Evolutionary conservation across 2,797 vertebrate genomes (phyloP).

Genomic region (Clarias pachynema): DNA sequence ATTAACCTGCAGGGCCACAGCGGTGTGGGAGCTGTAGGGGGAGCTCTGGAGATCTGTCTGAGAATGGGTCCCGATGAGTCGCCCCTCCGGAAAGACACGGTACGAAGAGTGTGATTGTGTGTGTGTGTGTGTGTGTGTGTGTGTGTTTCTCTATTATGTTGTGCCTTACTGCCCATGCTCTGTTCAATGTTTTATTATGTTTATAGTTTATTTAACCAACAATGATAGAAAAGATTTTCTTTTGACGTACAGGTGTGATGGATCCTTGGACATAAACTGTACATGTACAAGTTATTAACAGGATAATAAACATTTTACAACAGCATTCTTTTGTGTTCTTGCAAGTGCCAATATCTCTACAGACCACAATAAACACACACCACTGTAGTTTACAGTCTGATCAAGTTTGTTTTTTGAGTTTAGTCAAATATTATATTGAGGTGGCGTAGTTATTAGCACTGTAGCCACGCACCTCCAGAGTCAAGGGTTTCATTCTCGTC

Average conservation of each 20-base stretch:
- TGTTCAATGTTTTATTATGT: neutral
- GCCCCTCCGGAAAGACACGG: slow-evolving; percentile 47
- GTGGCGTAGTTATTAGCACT: no score
- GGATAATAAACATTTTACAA: no score
- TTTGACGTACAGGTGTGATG: neutral
- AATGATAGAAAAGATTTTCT: neutral
- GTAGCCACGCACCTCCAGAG: no score
- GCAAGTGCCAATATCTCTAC: no score
- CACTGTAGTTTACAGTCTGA: no score
- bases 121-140: slow-evolving; percentile 5
- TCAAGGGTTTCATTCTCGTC: no score
- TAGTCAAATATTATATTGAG: no score
- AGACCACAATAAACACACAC: no score
- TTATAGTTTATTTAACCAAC: neutral
- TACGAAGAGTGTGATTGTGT: slow-evolving; percentile 30
- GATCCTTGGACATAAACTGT: no score
- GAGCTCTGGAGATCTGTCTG: slow-evolving; percentile 23
- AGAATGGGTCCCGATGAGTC: slow-evolving; percentile 57
- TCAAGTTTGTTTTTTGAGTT: no score
- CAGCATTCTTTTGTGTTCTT: no score
- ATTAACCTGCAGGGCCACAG: slow-evolving; percentile 20
- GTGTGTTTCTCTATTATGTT: neutral
- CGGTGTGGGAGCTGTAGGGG: slow-evolving; percentile 32
- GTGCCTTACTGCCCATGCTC: neutral
- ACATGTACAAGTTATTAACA: no score